Base-by-base conservation (phyloP, 1,140 invertebrate genomes). In the Saccostrea glomerata region DNA sequence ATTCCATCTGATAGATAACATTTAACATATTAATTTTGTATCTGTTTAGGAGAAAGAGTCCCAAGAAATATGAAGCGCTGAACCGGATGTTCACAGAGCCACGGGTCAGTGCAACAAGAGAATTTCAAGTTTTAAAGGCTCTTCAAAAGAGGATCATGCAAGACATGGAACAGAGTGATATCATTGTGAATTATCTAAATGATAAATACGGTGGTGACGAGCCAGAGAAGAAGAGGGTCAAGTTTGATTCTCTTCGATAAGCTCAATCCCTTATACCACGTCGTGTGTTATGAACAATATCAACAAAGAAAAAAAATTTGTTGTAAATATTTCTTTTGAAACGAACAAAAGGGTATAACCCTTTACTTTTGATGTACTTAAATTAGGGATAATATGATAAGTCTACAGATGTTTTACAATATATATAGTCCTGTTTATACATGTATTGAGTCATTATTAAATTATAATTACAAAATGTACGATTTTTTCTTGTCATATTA, bases 91-190 rank as follows among this genome's bases (percentile, higher is more conserved):
- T 30, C 17, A 25, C 25, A 70, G 66, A 70, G 66, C 66, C 66
- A 70, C 17, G 66, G 66, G 66, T 23, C 66, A 30, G 2, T 23
- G 66, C 66, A 12, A 70, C 66, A 23, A 20, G 7, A 23, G 66
- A 70, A 70, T 70, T 70, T 23, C n/a, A 70, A 70, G n/a, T 70
- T 70, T 70, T 70, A 70, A 70, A 70, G n/a, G 66, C 66, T 23
- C 66, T 70, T 12, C 66, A 70, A 23, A 70, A 70, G n/a, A 70
- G 66, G n/a, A 70, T 70, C 7, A 11, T 70, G 11, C n/a, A 70
- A 30, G 23, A 13, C n/a, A 70, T 70, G n/a, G 20, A 70, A 12
- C 66, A 70, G 25, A 70, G 66, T 70, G 25, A 70, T 20, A 70
- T 70, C n/a, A 70, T 70, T 11, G 66, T 70, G 2, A 70, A 70